phyloP scores from a whole-genome alignment of 2,113 vertebrate genomes.

The Gulo gulo region DNA sequence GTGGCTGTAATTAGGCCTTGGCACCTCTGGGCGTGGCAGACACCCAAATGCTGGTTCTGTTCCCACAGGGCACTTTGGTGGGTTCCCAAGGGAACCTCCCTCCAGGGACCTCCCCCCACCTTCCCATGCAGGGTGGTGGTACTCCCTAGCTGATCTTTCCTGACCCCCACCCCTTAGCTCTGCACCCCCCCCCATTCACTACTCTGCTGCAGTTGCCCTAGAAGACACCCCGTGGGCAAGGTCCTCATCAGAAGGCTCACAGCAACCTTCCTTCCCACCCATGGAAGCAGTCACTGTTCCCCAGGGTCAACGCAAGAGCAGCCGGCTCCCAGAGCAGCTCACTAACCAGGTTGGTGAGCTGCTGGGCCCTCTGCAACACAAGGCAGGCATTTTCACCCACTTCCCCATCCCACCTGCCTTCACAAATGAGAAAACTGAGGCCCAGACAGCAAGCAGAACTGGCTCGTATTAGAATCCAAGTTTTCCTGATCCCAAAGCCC shows the following conservation, averaged over 20 bases:
- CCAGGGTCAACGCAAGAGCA: neutral
- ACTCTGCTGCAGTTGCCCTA: neutral
- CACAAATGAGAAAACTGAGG: neutral
- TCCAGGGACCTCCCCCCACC: neutral
- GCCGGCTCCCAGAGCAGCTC: neutral
- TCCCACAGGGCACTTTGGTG: neutral
- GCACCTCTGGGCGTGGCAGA: neutral
- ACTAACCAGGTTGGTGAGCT: neutral
- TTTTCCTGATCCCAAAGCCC: neutral
- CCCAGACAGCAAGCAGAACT: neutral
- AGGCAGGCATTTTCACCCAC: neutral
- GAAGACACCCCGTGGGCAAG: neutral
- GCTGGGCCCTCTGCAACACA: neutral
- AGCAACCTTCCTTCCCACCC: neutral
- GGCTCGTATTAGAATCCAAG: neutral
- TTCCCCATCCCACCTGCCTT: neutral
- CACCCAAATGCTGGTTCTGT: neutral
- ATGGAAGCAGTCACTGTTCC: neutral
- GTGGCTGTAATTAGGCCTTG: neutral
- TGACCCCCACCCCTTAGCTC: neutral
- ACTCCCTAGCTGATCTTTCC: neutral
- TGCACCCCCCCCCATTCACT: neutral
- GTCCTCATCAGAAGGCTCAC: neutral
- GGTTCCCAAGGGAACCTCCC: neutral
- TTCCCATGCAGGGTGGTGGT: neutral